Evolutionary conservation across 2,113 vertebrate species (phyloP), one percentile per base, ranked within the genome.

Genomic region (Eublepharis macularius): DNA sequence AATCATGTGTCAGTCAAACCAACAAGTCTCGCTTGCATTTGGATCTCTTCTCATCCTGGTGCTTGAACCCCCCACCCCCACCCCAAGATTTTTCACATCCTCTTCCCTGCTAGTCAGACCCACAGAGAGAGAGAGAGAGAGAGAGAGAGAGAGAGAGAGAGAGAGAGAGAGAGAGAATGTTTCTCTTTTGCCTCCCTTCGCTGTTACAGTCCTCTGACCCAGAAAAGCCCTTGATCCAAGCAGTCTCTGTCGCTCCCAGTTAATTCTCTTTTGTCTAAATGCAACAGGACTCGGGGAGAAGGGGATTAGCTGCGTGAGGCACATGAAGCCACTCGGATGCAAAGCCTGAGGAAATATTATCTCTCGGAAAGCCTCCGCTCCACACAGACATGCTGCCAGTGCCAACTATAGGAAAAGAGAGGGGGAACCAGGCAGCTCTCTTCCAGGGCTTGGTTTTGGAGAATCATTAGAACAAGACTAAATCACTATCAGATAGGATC

Each of bases 161-260:
- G n/a, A n/a, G n/a, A n/a, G n/a, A n/a, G n/a, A 36, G 32, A 65
- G 2, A 39, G 10, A 4, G 34, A 14, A 5, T 26, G 26, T 82
- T 82, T 73, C 68, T 43, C 36, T 32, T 14, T 26, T 43, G 19
- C 65, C 41, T 60, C 75, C 83, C 68, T 45, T 72, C 16, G 63
- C 83, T 60, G 10, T 51, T 60, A 6, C 70, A 41, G 16, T 51
- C 57, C 82, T 76, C 73, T 84, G 82, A 84, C 82, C 76, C 83
- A 72, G 83, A 79, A 85, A 85, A 85, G 76, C 76, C 83, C 75
- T 70, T 85, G 75, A 78, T 85, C 49, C 75, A 68, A 45, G 49
- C 66, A 60, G 49, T 60, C 51, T 72, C 60, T 79, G 83, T 72
- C 49, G 2, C 76, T 57, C 76, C 76, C 32, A 6, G 65, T 85